Conservation (phyloP, 1,140 invertebrate genomes). For the Macrobrachium rosenbergii region DNA sequence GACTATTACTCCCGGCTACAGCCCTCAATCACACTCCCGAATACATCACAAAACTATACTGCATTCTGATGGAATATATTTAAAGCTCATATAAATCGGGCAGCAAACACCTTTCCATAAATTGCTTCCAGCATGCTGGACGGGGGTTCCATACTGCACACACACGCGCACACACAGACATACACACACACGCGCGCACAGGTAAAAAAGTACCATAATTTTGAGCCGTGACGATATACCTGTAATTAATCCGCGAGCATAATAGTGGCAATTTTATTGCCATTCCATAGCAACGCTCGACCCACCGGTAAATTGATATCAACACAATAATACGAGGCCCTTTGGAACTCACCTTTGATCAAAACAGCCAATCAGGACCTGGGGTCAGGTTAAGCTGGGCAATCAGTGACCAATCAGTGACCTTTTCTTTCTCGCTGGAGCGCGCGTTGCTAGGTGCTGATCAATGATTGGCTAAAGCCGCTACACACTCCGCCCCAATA, state of each 20-base stretch:
- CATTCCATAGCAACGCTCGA: constrained; percentile 24
- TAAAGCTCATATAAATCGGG: too few relatives aligned
- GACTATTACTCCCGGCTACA: too few relatives aligned
- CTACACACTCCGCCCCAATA: constrained; percentile 40
- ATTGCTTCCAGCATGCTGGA: too few relatives aligned
- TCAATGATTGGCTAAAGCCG: constrained; percentile 44
- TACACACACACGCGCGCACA: not conserved
- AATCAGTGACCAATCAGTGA: constrained; percentile 40
- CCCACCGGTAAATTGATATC: constrained; percentile 36
- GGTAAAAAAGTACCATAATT: constrained; percentile 23
- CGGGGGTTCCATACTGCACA: too few relatives aligned
- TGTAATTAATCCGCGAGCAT: constrained; percentile 30
- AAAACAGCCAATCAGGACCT: constrained; percentile 44
- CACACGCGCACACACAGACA: too few relatives aligned
- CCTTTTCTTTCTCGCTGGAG: constrained; percentile 34
- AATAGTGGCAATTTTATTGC: constrained; percentile 38
- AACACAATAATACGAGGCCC: constrained; percentile 50
- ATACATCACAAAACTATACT: too few relatives aligned
- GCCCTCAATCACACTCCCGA: too few relatives aligned
- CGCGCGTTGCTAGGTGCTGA: constrained; percentile 52
- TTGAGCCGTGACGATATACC: not conserved
- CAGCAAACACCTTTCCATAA: too few relatives aligned
- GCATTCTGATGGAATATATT: too few relatives aligned
- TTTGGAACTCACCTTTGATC: constrained; percentile 35
- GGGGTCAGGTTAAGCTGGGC: constrained; percentile 34